Conservation (phyloP, 1,140 invertebrate genomes). For the Drosophila miranda region DNA sequence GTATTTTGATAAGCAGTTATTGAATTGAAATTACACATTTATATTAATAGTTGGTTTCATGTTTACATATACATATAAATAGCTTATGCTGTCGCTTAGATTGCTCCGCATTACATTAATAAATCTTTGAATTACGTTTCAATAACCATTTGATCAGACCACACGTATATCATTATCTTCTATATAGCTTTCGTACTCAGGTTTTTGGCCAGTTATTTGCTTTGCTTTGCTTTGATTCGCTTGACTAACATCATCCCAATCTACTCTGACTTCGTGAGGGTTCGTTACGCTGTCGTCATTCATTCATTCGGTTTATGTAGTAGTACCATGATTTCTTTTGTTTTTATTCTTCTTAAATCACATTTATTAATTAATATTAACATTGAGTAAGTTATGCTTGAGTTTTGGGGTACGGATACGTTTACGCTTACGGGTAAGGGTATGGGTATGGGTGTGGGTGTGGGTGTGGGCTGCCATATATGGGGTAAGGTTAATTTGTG, state of each 20-base stretch:
- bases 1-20: constrained; percentile 79
- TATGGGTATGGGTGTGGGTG: constrained; percentile 22
- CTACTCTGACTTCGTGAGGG: neutral
- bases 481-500: constrained; percentile 36
- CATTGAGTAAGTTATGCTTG: constrained; percentile 78
- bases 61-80: constrained; percentile 63
- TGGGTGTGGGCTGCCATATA: neutral
- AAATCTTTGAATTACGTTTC: constrained; percentile 55
- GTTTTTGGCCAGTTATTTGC: constrained; percentile 32
- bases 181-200: constrained; percentile 34
- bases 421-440: constrained; percentile 33
- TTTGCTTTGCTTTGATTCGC: constrained; percentile 23
- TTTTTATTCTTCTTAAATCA: constrained; percentile 71
- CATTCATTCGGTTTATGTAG: constrained; percentile 38
- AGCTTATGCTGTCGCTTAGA: constrained; percentile 64
- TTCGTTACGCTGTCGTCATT: constrained; percentile 26
- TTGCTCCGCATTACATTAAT: constrained; percentile 66
- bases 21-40: constrained; percentile 72
- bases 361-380: constrained; percentile 78
- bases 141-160: constrained; percentile 59
- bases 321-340: constrained; percentile 61
- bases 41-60: constrained; percentile 52
- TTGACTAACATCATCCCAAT: constrained; percentile 28
- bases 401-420: constrained; percentile 51
- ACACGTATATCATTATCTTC: constrained; percentile 39